A percentile compares a stretch with the other conserved stretches of the same genome.
Conservation (phyloP, 2,113 vertebrate genomes). For the Oenanthe oenanthe region DNA sequence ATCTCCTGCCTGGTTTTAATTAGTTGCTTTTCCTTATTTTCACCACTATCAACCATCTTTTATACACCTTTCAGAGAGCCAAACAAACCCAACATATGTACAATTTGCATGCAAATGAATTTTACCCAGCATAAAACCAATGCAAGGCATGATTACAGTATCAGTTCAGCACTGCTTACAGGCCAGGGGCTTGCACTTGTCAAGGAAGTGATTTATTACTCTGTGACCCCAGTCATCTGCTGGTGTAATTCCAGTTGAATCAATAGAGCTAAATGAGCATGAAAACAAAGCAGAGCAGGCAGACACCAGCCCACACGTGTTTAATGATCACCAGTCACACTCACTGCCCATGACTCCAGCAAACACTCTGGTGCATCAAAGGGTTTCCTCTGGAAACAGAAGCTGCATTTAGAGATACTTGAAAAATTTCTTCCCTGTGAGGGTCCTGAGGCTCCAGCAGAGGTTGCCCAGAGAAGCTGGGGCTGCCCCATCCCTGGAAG, state of each 20-base stretch:
- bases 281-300: background rate
- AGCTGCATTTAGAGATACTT: background rate
- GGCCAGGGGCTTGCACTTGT: background rate
- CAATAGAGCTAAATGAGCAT: background rate
- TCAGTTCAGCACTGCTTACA: background rate
- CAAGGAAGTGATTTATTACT: background rate
- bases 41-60: background rate
- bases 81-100: background rate
- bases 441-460: background rate
- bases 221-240: background rate
- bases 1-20: background rate
- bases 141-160: background rate
- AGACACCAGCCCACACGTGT: background rate
- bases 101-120: background rate
- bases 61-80: background rate
- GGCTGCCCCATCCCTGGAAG: background rate
- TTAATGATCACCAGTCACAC: background rate
- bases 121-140: background rate
- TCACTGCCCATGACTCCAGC: background rate
- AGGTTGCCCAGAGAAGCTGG: background rate
- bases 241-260: background rate
- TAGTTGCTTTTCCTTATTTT: background rate
- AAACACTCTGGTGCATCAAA: background rate
- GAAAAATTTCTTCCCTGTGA: background rate
- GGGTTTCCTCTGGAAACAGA: background rate